phyloP scores from a whole-genome alignment of 2,888 invertebrate species.

The Netelia melanura region DNA sequence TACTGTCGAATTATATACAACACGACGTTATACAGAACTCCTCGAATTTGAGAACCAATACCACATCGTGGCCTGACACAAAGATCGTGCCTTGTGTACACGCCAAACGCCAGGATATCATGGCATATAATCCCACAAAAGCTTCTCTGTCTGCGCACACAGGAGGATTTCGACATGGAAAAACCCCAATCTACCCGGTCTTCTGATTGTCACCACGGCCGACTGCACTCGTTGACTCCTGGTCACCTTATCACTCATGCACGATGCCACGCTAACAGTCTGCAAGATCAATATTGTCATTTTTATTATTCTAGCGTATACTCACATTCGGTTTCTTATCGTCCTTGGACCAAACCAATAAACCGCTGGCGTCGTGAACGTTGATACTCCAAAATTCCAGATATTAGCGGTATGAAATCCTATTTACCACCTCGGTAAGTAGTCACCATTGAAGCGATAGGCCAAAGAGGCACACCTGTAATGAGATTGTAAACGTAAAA shows the following conservation, averaged over 20 bases:
- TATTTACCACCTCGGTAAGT: no score
- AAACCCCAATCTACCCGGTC: not conserved
- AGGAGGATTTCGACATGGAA: not conserved
- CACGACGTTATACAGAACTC: conserved; percentile 12
- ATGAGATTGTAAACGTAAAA: no score
- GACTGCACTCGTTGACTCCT: not conserved
- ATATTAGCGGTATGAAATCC: no score
- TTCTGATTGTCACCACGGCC: not conserved
- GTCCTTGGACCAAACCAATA: no score
- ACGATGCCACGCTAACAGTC: not conserved
- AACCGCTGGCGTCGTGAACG: no score
- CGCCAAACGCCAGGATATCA: not conserved
- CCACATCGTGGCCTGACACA: not conserved
- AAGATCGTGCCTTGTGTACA: not conserved
- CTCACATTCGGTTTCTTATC: no score
- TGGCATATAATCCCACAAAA: not conserved
- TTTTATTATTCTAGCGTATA: no score
- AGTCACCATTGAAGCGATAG: no score
- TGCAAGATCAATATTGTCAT: not conserved
- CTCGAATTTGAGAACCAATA: not conserved
- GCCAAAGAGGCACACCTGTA: no score
- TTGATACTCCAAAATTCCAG: no score
- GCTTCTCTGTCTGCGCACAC: not conserved
- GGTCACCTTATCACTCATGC: not conserved
- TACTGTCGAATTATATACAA: conserved; percentile 30